A percentile compares a stretch with the other conserved stretches of the same genome.
phyloP scores from a whole-genome alignment of 2,888 invertebrate species.

The Branchellion lobata region DNA sequence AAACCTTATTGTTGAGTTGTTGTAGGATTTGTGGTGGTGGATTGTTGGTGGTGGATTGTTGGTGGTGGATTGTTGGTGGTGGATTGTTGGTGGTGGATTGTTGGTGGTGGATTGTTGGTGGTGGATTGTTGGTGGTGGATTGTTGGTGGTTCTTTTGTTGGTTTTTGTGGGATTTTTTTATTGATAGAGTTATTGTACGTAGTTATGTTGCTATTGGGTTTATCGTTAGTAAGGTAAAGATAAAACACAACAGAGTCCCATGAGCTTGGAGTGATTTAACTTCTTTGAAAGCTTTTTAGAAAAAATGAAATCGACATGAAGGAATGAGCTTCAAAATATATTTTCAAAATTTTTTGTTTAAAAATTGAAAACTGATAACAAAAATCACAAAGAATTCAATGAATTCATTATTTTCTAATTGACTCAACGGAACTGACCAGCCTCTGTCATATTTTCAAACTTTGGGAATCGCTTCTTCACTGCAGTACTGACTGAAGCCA shows the following conservation, averaged over 20 bases:
- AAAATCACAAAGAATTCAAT: not conserved
- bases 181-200: too few relatives aligned
- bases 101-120: too few relatives aligned
- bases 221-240: too few relatives aligned
- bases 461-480: slow-evolving; percentile 67
- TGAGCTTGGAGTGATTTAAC: not conserved
- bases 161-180: too few relatives aligned
- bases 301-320: not conserved
- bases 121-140: too few relatives aligned
- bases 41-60: not conserved
- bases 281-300: slow-evolving; percentile 5
- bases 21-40: not conserved
- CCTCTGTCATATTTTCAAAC: slow-evolving; percentile 63
- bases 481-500: slow-evolving; percentile 69
- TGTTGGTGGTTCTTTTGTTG: too few relatives aligned
- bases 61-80: too few relatives aligned
- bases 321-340: not conserved
- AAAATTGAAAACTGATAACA: not conserved
- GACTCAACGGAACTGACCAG: too few relatives aligned
- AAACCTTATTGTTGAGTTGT: slow-evolving; percentile 66
- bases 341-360: too few relatives aligned
- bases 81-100: too few relatives aligned
- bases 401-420: too few relatives aligned
- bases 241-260: not conserved
- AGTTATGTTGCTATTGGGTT: too few relatives aligned